Evolutionary conservation across 2,888 invertebrate genomes (phyloP), one percentile per base, ranked within the genome.

Genomic region (Leptura quadrifasciata): DNA sequence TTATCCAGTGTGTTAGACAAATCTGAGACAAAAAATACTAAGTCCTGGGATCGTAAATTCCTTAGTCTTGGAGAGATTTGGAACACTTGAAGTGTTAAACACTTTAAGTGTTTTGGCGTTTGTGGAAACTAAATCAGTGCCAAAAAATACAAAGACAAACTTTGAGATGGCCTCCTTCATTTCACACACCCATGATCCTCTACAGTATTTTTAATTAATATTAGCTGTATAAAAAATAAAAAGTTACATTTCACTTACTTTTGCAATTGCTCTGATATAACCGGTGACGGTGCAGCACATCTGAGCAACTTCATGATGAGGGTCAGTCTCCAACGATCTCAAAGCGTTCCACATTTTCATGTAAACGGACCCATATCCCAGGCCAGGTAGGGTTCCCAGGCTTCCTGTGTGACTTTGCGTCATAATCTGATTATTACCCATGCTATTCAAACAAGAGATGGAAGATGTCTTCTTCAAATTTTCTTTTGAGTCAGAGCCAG

Each of bases 301-400:
- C 74, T 91, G 89, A 0, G 95, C 92, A 3, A 98, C 96, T 72
- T 94, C 93, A 2, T 96, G 96, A 88, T 95, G 94, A 1, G 99
- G 98, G 91, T 99, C 99, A 77, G 92, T 91, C 75, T 96, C 93
- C 85, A 98, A 92, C 76, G 92, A 91, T 77, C 93, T 91, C 81
- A 99, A 91, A 20, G 95, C 94, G 82, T 93, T 92, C 98, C 98
- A 99, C 74, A 98, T 92, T 89, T 96, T 96, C 89, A 94, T 94
- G 89, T 97, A 97, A 73, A 98, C 94, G 15, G 96, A 95, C 21
- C 94, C 87, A 87, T 93, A 94, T 1, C 92, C 90, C 35, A 92
- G 85, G 76, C 90, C 90, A 57, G 91, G 90, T 70, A 91, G 85
- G 76, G 90, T 89, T 21, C 91, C 90, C 54, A 87, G 85, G 39